Conservation (phyloP, 2,113 vertebrate species). For the Uropsilus gracilis region DNA sequence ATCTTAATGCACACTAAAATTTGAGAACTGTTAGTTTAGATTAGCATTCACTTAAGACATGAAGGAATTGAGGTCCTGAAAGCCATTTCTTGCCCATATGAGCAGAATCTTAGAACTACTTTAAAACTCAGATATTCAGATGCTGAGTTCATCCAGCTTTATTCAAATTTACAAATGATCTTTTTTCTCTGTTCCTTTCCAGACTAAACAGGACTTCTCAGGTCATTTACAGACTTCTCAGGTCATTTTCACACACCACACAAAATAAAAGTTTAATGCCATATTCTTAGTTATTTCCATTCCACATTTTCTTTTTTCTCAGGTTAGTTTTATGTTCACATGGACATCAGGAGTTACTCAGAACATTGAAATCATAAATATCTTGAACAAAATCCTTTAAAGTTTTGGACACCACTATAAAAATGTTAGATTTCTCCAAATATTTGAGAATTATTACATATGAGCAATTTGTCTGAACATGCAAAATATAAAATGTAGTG, state of each 20-base stretch:
- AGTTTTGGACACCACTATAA: neutral
- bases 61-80: neutral
- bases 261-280: neutral
- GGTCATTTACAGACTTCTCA: too few relatives aligned
- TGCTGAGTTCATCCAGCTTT: neutral
- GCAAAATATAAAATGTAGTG: neutral
- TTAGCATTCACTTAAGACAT: neutral
- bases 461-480: neutral
- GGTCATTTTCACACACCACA: too few relatives aligned
- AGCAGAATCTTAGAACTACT: neutral
- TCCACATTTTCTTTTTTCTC: neutral
- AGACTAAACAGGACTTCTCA: neutral
- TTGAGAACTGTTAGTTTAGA: neutral
- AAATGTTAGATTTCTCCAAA: neutral
- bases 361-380: conserved; percentile 1
- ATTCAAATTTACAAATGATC: neutral
- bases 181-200: neutral
- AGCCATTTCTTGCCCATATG: neutral
- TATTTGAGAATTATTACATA: neutral
- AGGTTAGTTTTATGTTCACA: neutral
- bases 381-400: neutral
- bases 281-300: neutral
- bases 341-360: neutral
- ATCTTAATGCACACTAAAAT: neutral
- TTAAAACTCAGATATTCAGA: neutral